Conservation (phyloP, 2,888 invertebrate genomes). For the Pelosia muscerda region DNA sequence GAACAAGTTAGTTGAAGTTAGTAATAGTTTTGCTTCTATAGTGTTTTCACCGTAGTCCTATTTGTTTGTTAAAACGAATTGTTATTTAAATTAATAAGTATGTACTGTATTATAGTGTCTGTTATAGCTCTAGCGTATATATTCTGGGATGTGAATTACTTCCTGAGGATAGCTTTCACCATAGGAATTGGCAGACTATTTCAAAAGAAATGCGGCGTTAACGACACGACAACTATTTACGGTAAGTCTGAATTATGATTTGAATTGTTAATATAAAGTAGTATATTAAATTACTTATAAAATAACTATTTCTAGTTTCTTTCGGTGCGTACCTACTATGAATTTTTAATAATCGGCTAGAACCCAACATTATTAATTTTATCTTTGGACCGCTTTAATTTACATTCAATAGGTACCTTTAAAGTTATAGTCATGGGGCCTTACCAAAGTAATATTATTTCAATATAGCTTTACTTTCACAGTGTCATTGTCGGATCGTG, state of each 20-base stretch:
- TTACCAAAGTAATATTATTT: too few species aligned
- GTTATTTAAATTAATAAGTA: slow-evolving; percentile 44
- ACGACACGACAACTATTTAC: slow-evolving; percentile 91
- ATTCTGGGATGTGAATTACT: slow-evolving; percentile 93
- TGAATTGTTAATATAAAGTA: slow-evolving; percentile 9
- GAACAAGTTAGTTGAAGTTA: too few species aligned
- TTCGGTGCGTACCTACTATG: too few species aligned
- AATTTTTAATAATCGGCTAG: neutral
- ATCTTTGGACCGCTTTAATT: too few species aligned
- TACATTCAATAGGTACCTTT: too few species aligned
- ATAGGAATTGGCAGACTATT: slow-evolving; percentile 90
- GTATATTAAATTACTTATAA: too few species aligned
- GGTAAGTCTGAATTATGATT: slow-evolving; percentile 83
- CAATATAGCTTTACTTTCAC: too few species aligned
- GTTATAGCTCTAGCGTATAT: slow-evolving; percentile 88
- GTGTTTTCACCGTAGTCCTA: slow-evolving; percentile 25
- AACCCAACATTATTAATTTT: too few species aligned
- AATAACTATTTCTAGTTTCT: too few species aligned
- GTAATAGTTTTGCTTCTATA: slow-evolving; percentile 28
- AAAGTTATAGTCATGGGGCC: too few species aligned
- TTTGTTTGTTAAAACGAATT: slow-evolving; percentile 5
- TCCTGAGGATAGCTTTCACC: slow-evolving; percentile 90
- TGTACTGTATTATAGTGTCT: slow-evolving; percentile 74
- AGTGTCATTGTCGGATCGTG: too few species aligned
- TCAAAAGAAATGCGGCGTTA: slow-evolving; percentile 89